Percentiles rank a stretch among this genome's conserved stretches.
These are phyloP conservation scores for Plebejus argus DNA, from an alignment of 2,888 invertebrate genomes.

Conservation along the genomic window DNA sequence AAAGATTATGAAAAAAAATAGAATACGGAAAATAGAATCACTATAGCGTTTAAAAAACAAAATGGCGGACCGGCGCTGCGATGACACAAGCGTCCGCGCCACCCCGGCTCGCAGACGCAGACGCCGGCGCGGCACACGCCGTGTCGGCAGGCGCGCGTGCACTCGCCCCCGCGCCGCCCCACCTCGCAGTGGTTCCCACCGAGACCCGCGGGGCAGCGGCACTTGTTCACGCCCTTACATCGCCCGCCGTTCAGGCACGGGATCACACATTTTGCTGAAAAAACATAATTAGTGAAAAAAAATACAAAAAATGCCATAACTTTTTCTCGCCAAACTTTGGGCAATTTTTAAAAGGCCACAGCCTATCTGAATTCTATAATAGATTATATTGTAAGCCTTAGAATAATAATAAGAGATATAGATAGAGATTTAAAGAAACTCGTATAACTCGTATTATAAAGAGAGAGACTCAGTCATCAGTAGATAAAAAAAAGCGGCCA, in stretches of 20 bases:
- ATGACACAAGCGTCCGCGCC: conserved; percentile 91
- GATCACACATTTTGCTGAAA: conserved; percentile 91
- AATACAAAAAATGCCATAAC: too few relatives aligned
- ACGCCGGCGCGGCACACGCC: conserved; percentile 87
- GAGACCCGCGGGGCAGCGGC: conserved; percentile 91
- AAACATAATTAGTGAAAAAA: neutral
- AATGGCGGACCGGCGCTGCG: conserved; percentile 69
- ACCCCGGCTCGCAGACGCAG: conserved; percentile 91
- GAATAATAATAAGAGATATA: too few relatives aligned
- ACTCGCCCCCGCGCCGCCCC: conserved; percentile 87
- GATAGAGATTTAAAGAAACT: too few relatives aligned
- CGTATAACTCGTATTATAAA: too few relatives aligned
- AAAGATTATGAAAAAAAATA: neutral
- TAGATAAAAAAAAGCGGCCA: neutral
- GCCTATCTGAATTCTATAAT: too few relatives aligned
- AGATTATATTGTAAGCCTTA: too few relatives aligned
- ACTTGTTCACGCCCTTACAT: conserved; percentile 94
- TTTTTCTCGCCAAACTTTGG: too few relatives aligned
- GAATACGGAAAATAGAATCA: neutral
- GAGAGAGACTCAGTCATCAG: too few relatives aligned
- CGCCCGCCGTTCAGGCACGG: conserved; percentile 95
- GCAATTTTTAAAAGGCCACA: too few relatives aligned
- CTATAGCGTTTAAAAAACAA: neutral
- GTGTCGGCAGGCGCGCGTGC: conserved; percentile 88
- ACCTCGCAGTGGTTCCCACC: conserved; percentile 96